These are phyloP conservation scores for Hedya salicella DNA, from an alignment of 2,888 invertebrate genomes.

Conservation along the genomic window DNA sequence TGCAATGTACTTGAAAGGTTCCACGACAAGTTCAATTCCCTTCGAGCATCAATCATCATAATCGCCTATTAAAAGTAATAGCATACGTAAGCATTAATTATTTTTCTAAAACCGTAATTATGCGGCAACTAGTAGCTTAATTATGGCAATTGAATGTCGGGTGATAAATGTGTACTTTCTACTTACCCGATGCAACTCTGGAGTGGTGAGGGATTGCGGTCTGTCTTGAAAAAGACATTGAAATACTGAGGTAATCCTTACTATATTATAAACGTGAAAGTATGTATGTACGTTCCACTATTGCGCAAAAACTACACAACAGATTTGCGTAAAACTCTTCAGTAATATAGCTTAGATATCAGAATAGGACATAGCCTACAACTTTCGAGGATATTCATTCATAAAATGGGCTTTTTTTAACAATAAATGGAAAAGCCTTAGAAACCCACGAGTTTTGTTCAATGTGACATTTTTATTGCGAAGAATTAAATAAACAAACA, in stretches of 20 bases:
- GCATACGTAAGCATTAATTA: slow-evolving; percentile 35
- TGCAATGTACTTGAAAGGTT: slow-evolving; percentile 27
- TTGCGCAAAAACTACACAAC: too few species aligned
- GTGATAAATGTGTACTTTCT: slow-evolving; percentile 36
- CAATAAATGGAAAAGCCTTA: too few species aligned
- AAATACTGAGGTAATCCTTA: neutral
- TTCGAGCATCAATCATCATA: slow-evolving; percentile 39
- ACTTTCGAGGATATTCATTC: too few species aligned
- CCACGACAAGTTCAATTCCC: slow-evolving; percentile 32
- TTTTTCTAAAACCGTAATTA: slow-evolving; percentile 37
- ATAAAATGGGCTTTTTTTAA: too few species aligned
- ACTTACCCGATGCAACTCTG: neutral
- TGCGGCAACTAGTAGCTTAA: slow-evolving; percentile 37
- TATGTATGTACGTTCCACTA: too few species aligned
- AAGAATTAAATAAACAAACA: too few species aligned
- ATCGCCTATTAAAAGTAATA: slow-evolving; percentile 38
- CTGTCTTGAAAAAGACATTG: slow-evolving; percentile 2
- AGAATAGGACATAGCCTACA: too few species aligned
- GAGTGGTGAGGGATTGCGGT: neutral
- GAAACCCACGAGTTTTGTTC: too few species aligned
- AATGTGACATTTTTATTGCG: too few species aligned
- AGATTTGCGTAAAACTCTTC: too few species aligned
- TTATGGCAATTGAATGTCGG: slow-evolving; percentile 32
- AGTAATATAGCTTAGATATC: too few species aligned
- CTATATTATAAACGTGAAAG: too few species aligned